A percentile compares a stretch with the other conserved stretches of the same genome.
These are phyloP conservation scores for Aphaenogaster ashmeadi DNA, from an alignment of 1,140 invertebrate species.

Conservation along the genomic window DNA sequence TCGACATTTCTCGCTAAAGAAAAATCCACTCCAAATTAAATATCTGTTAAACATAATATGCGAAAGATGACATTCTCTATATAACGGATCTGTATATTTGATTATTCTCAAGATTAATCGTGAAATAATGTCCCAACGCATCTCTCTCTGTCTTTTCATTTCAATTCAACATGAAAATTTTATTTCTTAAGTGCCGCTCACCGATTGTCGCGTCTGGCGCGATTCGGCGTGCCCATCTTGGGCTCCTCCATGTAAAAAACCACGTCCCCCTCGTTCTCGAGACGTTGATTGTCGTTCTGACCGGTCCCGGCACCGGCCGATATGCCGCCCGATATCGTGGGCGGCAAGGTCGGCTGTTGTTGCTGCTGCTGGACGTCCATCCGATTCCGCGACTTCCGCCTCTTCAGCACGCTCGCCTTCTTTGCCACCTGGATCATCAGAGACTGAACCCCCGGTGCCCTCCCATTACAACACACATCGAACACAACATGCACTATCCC, in stretches of 20 bases:
- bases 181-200: conserved; percentile 64
- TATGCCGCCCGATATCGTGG: conserved; percentile 73
- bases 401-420: conserved; percentile 91
- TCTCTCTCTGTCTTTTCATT: background rate
- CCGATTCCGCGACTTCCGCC: conserved; percentile 90
- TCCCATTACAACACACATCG: conserved; percentile 85
- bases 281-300: conserved; percentile 80
- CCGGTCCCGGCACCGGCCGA: conserved; percentile 63
- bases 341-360: conserved; percentile 67
- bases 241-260: conserved; percentile 91
- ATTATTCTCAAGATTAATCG: background rate
- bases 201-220: conserved; percentile 88
- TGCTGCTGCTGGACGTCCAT: conserved; percentile 88
- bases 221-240: conserved; percentile 90
- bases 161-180: background rate
- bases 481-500: conserved; percentile 86
- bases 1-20: background rate
- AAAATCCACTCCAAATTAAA: background rate
- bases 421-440: conserved; percentile 92
- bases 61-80: background rate
- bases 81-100: background rate
- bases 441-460: conserved; percentile 88
- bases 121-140: conserved; percentile 1
- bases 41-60: background rate
- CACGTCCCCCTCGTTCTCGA: conserved; percentile 90